These are phyloP conservation scores for Catalaphyllia jardinei DNA, from an alignment of 64 coral and sea anemone genomes.

Conservation along the genomic window DNA sequence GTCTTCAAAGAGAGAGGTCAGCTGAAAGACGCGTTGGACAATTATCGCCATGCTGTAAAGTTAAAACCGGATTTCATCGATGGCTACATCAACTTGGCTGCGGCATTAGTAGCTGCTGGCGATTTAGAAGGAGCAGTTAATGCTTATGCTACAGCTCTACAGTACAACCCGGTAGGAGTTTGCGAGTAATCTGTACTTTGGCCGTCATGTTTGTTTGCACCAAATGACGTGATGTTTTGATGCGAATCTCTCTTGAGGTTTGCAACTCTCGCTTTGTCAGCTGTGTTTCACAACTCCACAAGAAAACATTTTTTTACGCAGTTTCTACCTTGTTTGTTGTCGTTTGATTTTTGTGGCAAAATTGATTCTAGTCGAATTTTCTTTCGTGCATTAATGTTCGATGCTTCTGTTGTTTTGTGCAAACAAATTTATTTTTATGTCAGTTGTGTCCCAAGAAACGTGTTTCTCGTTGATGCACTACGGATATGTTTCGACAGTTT, in stretches of 20 bases:
- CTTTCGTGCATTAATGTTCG: not conserved
- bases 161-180: conserved; percentile 95
- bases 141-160: conserved; percentile 94
- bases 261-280: not conserved
- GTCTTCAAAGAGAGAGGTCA: conserved; percentile 99
- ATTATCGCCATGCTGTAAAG: conserved; percentile 99
- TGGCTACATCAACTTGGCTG: conserved; percentile 99
- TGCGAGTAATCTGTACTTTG: conserved; percentile 36
- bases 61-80: conserved; percentile 99
- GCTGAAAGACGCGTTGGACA: conserved; percentile 95
- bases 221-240: not conserved
- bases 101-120: conserved; percentile 97
- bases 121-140: conserved; percentile 98
- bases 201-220: conserved; percentile 15
- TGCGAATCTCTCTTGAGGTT: not conserved
- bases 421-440: conserved; percentile 15
- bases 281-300: not conserved
- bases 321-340: not conserved
- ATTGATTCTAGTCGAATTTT: not conserved
- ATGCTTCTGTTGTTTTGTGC: not conserved
- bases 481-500: not conserved
- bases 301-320: not conserved
- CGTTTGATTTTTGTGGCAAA: not conserved
- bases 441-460: not conserved
- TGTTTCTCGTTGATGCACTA: not conserved